A percentile compares a stretch with the other conserved stretches of the same genome.
These are phyloP conservation scores for Nemotelus pantherinus DNA, from an alignment of 2,888 invertebrate species.

Conservation along the genomic window DNA sequence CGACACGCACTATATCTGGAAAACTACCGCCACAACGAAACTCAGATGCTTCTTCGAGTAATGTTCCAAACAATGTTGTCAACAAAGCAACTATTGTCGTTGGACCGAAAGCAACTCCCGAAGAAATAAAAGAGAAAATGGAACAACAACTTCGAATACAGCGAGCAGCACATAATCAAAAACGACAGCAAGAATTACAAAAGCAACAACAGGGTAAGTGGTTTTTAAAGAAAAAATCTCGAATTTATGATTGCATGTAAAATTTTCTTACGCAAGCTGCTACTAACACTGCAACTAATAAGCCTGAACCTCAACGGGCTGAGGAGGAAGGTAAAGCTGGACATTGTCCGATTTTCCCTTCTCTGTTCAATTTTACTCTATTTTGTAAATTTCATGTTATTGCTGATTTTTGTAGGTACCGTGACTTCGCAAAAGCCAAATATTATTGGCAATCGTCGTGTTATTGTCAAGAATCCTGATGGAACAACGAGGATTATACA, in stretches of 20 bases:
- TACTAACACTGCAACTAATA: constrained; percentile 36
- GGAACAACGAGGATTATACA: constrained; percentile 74
- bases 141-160: constrained; percentile 90
- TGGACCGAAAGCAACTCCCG: constrained; percentile 69
- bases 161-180: constrained; percentile 88
- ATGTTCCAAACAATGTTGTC: constrained; percentile 53
- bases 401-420: constrained; percentile 1
- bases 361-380: no score
- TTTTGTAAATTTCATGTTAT: no score
- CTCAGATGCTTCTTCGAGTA: constrained; percentile 48
- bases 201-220: constrained; percentile 64
- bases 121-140: constrained; percentile 89
- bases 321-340: constrained; percentile 48
- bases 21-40: constrained; percentile 67
- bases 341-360: no score
- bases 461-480: constrained; percentile 67
- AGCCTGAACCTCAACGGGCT: constrained; percentile 48
- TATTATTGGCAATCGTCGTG: constrained; percentile 59
- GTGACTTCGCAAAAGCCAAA: constrained; percentile 42
- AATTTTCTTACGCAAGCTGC: constrained; percentile 30
- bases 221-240: not conserved
- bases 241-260: not conserved
- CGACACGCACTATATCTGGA: constrained; percentile 84
- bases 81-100: constrained; percentile 52
- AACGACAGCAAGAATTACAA: constrained; percentile 74